Base-by-base conservation (phyloP, 2,797 vertebrate genomes). In the Rhinella marina region DNA sequence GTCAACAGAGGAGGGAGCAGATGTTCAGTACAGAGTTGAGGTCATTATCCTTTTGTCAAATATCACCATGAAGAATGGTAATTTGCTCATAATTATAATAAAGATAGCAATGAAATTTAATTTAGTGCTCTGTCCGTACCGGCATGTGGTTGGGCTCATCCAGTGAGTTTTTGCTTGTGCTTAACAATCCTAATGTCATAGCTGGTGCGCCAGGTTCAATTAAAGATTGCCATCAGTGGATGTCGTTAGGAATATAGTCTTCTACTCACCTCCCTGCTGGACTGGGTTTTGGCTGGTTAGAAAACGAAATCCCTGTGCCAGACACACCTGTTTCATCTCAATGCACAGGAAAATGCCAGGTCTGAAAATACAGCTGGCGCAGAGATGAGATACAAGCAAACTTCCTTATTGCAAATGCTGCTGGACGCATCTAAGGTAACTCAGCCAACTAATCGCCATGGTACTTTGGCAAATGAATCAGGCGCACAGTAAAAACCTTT, bases 1-100 rank as follows among this genome's bases (percentile, higher is more conserved):
- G 86, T 91, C 90, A 90, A 92, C 84, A 91, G 12, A 91, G 86
- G 88, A 84, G 78, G 91, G 82, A 82, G 86, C 92, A 91, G 88
- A 90, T 90, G 86, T 91, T 93, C 82, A 87, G 88, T 21, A 87
- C 56, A 80, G 68, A 92, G 79, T 41, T 89, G 86, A 87, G 90
- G 89, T 90, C 88, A 91, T 91, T 90, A 90, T 54, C 85, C 66
- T 90, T 90, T 90, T 91, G 80, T 90, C 50, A 92, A 90, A 93
- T 91, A 91, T 88, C 85, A 91, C 81, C 90, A 86, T 88, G 79
- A 92, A 92, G 82, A 91, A 92, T 2, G 19, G 83, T 68, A 87
- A 91, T 92, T 92, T 92, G 78, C 61, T 91, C 85, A 82, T 88
- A 90, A 88, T 91, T 88, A 90, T 82, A 90, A 91, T 87, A 89